phyloP scores from a whole-genome alignment of 2,888 invertebrate species.

The Ctenicera cuprea region DNA sequence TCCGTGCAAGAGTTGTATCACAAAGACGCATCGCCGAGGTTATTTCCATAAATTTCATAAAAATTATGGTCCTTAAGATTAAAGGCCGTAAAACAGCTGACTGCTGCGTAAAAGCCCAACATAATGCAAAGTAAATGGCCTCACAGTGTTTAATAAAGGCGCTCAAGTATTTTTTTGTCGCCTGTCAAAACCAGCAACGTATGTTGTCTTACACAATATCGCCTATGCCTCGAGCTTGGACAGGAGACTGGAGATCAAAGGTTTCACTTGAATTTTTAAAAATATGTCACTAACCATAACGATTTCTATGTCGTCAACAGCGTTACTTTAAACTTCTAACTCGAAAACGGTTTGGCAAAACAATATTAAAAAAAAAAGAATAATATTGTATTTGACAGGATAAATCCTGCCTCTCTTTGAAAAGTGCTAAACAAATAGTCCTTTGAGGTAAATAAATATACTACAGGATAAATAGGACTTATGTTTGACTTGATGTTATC shows the following conservation, averaged over 20 bases:
- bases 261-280: slow-evolving; percentile 3
- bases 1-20: slow-evolving; percentile 10
- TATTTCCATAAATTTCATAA: slow-evolving; percentile 38
- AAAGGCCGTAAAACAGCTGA: slow-evolving; percentile 42
- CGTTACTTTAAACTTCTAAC: not conserved
- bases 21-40: slow-evolving; percentile 1
- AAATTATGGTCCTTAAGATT: slow-evolving; percentile 39
- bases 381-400: too few species aligned
- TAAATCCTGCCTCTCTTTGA: too few species aligned
- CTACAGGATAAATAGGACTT: too few species aligned
- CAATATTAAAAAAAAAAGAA: too few species aligned
- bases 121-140: slow-evolving; percentile 43
- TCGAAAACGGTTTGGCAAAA: too few species aligned
- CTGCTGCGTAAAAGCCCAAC: slow-evolving; percentile 28
- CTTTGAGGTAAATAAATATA: too few species aligned
- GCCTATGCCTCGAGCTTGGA: slow-evolving; percentile 12
- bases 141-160: slow-evolving; percentile 41
- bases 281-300: not conserved
- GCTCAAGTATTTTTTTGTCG: slow-evolving; percentile 42
- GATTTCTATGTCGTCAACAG: not conserved
- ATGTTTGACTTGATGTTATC: too few species aligned
- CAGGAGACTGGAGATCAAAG: slow-evolving; percentile 14
- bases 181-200: slow-evolving; percentile 39
- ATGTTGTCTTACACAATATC: slow-evolving; percentile 33
- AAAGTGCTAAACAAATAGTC: too few species aligned